A percentile compares a stretch with the other conserved stretches of the same genome.
phyloP scores from a whole-genome alignment of 2,113 vertebrate species.

The Tupaia chinensis region DNA sequence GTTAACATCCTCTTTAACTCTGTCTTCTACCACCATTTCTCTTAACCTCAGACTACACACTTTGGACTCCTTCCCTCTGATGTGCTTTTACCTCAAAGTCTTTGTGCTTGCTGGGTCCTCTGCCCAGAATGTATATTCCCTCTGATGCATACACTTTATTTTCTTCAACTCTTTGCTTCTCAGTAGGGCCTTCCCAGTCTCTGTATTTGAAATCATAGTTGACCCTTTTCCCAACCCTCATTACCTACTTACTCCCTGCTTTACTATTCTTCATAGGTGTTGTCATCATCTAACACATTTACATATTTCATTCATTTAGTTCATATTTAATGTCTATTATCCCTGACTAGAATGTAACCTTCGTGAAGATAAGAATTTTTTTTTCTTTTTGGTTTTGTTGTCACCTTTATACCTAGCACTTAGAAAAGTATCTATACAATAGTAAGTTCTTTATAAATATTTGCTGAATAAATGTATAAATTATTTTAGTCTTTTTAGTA shows the following conservation, averaged over 20 bases:
- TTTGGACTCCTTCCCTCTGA: neutral
- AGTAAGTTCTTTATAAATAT: neutral
- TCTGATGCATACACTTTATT: neutral
- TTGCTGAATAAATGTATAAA: neutral
- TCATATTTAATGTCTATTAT: slow-evolving; percentile 19
- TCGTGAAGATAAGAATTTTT: neutral
- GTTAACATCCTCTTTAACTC: neutral
- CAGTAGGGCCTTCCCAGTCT: neutral
- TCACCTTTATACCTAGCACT: neutral
- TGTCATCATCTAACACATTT: neutral
- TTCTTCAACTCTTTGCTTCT: neutral
- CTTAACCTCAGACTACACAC: neutral
- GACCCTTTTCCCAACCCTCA: too few species aligned
- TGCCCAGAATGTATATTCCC: neutral
- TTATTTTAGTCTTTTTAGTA: slow-evolving; percentile 32
- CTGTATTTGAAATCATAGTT: neutral
- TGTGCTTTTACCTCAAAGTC: neutral
- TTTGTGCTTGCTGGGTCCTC: neutral
- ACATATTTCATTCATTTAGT: neutral
- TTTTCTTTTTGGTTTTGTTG: neutral
- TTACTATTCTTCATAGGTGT: neutral
- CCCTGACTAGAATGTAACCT: neutral
- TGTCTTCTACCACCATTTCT: neutral
- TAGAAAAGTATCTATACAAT: neutral
- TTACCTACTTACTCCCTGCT: neutral